A percentile compares a stretch with the other conserved stretches of the same genome.
Conservation (phyloP, 2,888 invertebrate genomes). For the Standfussiana lucernea region DNA sequence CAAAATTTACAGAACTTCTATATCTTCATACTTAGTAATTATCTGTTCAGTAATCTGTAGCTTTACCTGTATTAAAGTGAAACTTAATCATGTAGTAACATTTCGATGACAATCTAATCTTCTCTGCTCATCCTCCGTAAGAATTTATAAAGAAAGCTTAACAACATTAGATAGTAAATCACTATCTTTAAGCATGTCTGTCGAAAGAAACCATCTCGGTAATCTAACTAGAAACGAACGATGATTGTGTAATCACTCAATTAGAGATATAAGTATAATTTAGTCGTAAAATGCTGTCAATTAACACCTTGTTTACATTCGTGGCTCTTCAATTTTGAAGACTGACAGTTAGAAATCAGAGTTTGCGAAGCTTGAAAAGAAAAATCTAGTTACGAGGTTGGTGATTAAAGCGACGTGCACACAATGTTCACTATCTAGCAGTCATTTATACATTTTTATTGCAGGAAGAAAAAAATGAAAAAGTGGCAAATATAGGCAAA, state of each 20-base stretch:
- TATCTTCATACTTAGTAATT: neutral
- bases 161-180: slow-evolving; percentile 9
- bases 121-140: slow-evolving; percentile 13
- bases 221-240: slow-evolving; percentile 25
- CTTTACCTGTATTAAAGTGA: slow-evolving; percentile 11
- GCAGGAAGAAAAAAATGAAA: too few relatives aligned
- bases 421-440: neutral
- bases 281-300: slow-evolving; percentile 24
- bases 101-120: slow-evolving; percentile 2
- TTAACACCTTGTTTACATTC: slow-evolving; percentile 47
- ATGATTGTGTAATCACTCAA: slow-evolving; percentile 12
- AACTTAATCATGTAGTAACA: slow-evolving; percentile 5
- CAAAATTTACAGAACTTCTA: neutral
- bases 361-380: slow-evolving; percentile 19
- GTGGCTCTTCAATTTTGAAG: slow-evolving; percentile 16
- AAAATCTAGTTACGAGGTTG: neutral
- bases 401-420: neutral
- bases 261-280: slow-evolving; percentile 22
- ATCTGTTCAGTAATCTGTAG: too few relatives aligned
- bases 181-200: slow-evolving; percentile 27
- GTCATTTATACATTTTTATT: too few relatives aligned
- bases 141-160: slow-evolving; percentile 45
- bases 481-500: too few relatives aligned
- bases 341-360: slow-evolving; percentile 22
- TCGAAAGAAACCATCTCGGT: slow-evolving; percentile 48